Base-by-base conservation (phyloP, 2,113 vertebrate species). In the Atlantisia rogersi region DNA sequence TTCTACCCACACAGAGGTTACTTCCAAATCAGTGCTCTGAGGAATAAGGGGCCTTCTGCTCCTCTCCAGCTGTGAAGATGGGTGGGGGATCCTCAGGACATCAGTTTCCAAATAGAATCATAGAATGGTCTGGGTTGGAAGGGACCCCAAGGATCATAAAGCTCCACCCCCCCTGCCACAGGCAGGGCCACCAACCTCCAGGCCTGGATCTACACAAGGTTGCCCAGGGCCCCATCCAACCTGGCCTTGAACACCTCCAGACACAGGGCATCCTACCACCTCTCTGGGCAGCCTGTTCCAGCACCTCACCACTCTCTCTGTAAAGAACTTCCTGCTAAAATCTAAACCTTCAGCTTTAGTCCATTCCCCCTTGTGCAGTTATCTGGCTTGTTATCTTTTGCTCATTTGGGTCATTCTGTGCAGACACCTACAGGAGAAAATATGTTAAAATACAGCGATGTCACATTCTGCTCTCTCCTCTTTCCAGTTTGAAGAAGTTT, bases 401-500 rank as follows among this genome's bases (percentile, higher is more conserved):
- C 35, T 70, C 67, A 8, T 20, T 40, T 86, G 1, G 3, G 9
- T 28, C 3, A 1, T 56, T 76, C 15, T 63, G 31, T 32, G 25
- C 42, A 55, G 52, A 53, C 24, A 9, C 24, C 60, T 65, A 12
- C 15, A 63, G 52, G 87, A 83, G 32, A 63, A 77, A 55, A 44
- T 20, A 14, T 9, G 17, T 31, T 80, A 11, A 69, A 65, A 37
- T 63, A 32, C 32, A 65, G 10, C 31, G 28, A 3, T 17, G 22
- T 92, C 69, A 96, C 15, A 15, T 35, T 78, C 12, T 35, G 46
- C 10, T 89, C 20, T 44, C 86, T 82, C 28, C 19, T 78, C 44
- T 88, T 82, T 88, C 82, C 97, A 99, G 99, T 99, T 99, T 95
- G 99, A 99, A 80, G 99, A 99, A 92, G 69, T 96, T 44, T 94